Conservation (phyloP, 2,797 vertebrate species). For the Orientallactaga sibirica region DNA sequence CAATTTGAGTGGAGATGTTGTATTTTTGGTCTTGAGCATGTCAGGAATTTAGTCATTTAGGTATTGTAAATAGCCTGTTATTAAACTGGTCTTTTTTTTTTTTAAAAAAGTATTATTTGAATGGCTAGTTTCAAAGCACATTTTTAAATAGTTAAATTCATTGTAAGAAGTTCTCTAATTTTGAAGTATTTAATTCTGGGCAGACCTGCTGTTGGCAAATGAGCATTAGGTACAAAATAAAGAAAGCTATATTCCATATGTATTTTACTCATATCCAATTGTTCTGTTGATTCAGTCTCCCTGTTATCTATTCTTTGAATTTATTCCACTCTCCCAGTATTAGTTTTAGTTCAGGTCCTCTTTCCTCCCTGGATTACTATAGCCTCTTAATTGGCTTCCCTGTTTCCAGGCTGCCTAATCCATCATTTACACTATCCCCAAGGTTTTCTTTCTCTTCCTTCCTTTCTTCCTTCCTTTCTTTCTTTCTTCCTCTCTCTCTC, state of each 20-base stretch:
- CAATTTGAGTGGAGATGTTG: constrained; percentile 46
- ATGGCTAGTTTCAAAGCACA: constrained; percentile 51
- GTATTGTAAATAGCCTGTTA: constrained; percentile 57
- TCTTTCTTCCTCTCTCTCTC: too few species aligned
- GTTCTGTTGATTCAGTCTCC: not conserved
- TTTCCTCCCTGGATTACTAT: not conserved
- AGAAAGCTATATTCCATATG: constrained; percentile 5
- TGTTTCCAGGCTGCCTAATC: constrained; percentile 36
- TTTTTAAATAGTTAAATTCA: constrained; percentile 32
- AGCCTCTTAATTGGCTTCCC: constrained; percentile 42
- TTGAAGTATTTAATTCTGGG: constrained; percentile 45
- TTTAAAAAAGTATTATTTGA: constrained; percentile 35
- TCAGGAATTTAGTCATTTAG: constrained; percentile 45
- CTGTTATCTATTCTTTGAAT: not conserved
- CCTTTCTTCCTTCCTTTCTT: too few species aligned
- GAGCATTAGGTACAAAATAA: constrained; percentile 28
- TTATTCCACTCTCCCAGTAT: not conserved
- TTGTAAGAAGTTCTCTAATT: constrained; percentile 19
- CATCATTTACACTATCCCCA: not conserved
- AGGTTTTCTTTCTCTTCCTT: not conserved
- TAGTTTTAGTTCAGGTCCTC: constrained; percentile 32
- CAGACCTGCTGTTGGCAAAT: constrained; percentile 5
- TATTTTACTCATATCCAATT: not conserved
- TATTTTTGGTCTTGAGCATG: not conserved
- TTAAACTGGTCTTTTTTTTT: constrained; percentile 31